Conservation (phyloP, 2,113 vertebrate genomes). For the Pseudopodoces humilis region DNA sequence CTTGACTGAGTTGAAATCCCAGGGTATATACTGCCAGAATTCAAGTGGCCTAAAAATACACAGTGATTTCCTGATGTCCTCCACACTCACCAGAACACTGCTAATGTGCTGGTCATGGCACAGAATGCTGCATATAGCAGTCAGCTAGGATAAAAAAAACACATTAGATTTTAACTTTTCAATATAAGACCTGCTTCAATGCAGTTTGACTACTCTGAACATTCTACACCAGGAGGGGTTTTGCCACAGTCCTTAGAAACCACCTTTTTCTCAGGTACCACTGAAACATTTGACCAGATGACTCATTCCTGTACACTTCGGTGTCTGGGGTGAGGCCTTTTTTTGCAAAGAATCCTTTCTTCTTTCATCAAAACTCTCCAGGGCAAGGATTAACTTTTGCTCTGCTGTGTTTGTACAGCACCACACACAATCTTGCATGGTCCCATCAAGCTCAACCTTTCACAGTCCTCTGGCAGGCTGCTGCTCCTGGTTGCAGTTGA, state of each 20-base stretch:
- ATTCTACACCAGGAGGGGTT: neutral
- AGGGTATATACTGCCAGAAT: neutral
- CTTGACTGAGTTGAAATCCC: slow-evolving; percentile 26
- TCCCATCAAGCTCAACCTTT: neutral
- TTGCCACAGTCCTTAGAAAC: neutral
- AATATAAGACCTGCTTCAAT: neutral
- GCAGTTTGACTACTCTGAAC: neutral
- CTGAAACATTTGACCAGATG: slow-evolving; percentile 2
- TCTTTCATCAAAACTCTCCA: slow-evolving; percentile 10
- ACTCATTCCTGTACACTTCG: slow-evolving; percentile 1
- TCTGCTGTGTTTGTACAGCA: slow-evolving; percentile 33
- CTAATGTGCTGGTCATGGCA: neutral
- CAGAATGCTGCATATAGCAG: neutral
- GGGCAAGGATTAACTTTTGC: slow-evolving; percentile 56
- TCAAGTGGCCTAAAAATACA: slow-evolving; percentile 35
- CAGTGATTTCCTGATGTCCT: slow-evolving; percentile 20
- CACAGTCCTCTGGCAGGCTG: neutral
- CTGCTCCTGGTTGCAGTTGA: neutral
- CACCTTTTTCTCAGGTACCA: slow-evolving; percentile 27
- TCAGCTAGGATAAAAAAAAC: neutral
- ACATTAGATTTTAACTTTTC: neutral
- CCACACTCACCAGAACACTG: neutral
- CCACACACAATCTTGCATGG: neutral
- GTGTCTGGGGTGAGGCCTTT: slow-evolving; percentile 51
- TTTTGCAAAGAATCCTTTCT: slow-evolving; percentile 42